A percentile compares a stretch with the other conserved stretches of the same genome.
These are phyloP conservation scores for Callosobruchus maculatus DNA, from an alignment of 2,888 invertebrate species.

Conservation along the genomic window DNA sequence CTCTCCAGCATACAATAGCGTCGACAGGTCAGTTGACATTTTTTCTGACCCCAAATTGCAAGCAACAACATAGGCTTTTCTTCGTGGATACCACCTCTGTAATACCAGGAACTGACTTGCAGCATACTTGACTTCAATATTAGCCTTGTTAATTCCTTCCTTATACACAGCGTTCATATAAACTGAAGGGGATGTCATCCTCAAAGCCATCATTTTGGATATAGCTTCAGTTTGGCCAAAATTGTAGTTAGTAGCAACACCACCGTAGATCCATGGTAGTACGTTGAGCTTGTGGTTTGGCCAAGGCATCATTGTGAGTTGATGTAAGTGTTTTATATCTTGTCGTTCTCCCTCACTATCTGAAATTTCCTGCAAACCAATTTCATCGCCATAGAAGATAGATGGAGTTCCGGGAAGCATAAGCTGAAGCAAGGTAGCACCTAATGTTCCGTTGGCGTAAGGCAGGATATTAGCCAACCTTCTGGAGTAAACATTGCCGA, in stretches of 20 bases:
- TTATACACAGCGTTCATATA: conserved; percentile 70
- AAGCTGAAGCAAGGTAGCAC: conserved; percentile 69
- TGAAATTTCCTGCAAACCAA: conserved; percentile 62
- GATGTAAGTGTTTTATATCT: conserved; percentile 61
- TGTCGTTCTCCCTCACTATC: conserved; percentile 58
- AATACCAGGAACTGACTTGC: conserved; percentile 63
- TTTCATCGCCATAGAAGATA: conserved; percentile 90
- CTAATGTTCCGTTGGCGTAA: conserved; percentile 61
- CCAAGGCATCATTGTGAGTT: conserved; percentile 71
- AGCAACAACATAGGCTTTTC: conserved; percentile 72
- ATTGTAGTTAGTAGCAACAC: conserved; percentile 49
- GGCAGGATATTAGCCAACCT: conserved; percentile 58
- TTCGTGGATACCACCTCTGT: conserved; percentile 75
- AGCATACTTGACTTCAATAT: conserved; percentile 65
- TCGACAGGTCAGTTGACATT: conserved; percentile 68
- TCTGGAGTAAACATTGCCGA: conserved; percentile 62
- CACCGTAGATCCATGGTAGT: conserved; percentile 63
- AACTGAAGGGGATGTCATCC: conserved; percentile 65
- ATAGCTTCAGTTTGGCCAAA: conserved; percentile 57
- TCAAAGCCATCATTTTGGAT: conserved; percentile 57
- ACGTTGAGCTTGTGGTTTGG: conserved; percentile 49
- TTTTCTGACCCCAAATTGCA: conserved; percentile 64
- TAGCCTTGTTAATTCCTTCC: conserved; percentile 60
- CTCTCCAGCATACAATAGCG: conserved; percentile 71
- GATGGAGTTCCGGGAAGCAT: conserved; percentile 83